Evolutionary conservation across 2,888 invertebrate genomes (phyloP), one percentile per base, ranked within the genome.

Genomic region (Drepana falcataria): DNA sequence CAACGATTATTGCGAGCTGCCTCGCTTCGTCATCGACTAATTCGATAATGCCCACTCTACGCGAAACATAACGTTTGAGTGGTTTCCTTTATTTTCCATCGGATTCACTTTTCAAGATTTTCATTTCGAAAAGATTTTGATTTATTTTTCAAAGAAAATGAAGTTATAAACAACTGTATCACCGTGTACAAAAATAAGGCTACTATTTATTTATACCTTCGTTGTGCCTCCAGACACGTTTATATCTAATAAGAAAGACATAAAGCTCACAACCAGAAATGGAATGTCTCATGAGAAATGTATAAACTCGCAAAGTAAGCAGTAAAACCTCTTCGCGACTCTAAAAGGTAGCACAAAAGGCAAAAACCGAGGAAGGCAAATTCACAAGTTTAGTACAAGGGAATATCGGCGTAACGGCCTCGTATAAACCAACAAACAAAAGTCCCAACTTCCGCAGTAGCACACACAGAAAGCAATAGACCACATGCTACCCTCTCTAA

Each of bases 1-100:
- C 66, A 70, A 64, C 79, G 84, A 87, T 87, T 87, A 86, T 80
- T 77, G 76, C 77, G 76, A 73, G 73, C 77, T 71, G 74, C 75
- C 68, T 72, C 70, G 65, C 65, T 77, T 75, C 78, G 74, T 82
- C 81, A 80, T 77, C 78, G 73, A 73, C 82, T 88, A 87, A 89
- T 87, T 85, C 85, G 78, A 86, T 87, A 86, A 88, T 82, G 77
- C 75, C 75, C 73, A 69, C 75, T 80, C 77, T 72, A 64, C 68
- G 73, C 71, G 77, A 77, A 70, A 73, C 81, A 75, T 79, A 73
- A 71, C 79, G 74, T 75, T 78, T 73, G 77, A 84, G 72, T 80
- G 77, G 73, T 73, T 79, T 76, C 66, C 68, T 74, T 57, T 63
- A 69, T 68, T 69, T 58, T 58, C 53, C 57, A 54, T 57, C 57